A percentile compares a stretch with the other conserved stretches of the same genome.
phyloP scores from a whole-genome alignment of 2,888 invertebrate genomes.

The Leucophora obtusa region DNA sequence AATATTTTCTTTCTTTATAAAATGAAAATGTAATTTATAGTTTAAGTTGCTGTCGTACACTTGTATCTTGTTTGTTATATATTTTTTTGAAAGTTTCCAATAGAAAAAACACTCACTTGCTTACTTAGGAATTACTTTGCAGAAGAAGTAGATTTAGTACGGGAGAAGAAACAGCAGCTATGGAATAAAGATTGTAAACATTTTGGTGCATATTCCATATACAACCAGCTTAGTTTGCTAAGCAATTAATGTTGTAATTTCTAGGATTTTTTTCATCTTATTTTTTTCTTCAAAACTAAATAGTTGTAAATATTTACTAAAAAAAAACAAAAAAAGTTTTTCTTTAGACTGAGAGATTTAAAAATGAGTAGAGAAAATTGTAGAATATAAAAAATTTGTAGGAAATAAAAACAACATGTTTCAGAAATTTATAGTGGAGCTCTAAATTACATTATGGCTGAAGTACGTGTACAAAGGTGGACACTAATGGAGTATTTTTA shows the following conservation, averaged over 20 bases:
- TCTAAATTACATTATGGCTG: conserved; percentile 54
- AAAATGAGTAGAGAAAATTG: background rate
- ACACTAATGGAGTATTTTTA: conserved; percentile 51
- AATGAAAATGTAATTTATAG: conserved; percentile 55
- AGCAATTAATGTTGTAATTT: conserved; percentile 50
- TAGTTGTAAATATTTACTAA: conserved; percentile 3
- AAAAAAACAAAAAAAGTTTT: background rate
- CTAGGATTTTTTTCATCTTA: background rate
- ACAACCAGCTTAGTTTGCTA: conserved; percentile 33
- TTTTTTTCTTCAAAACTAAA: background rate
- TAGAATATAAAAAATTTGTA: conserved; percentile 17
- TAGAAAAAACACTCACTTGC: background rate
- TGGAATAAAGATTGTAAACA: background rate
- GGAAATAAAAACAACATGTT: conserved; percentile 62
- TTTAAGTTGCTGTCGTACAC: conserved; percentile 50
- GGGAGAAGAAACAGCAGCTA: conserved; percentile 2
- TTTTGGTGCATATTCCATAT: background rate
- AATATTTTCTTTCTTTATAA: conserved; percentile 1
- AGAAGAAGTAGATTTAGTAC: background rate
- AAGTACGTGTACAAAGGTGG: conserved; percentile 36
- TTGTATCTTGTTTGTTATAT: conserved; percentile 9
- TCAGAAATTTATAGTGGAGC: conserved; percentile 56
- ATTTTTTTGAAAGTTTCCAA: conserved; percentile 14
- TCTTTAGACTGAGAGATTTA: background rate
- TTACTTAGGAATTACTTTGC: background rate